Evolutionary conservation across 2,888 invertebrate species (phyloP), one percentile per base, ranked within the genome.

Genomic region (Clitarchus hookeri): DNA sequence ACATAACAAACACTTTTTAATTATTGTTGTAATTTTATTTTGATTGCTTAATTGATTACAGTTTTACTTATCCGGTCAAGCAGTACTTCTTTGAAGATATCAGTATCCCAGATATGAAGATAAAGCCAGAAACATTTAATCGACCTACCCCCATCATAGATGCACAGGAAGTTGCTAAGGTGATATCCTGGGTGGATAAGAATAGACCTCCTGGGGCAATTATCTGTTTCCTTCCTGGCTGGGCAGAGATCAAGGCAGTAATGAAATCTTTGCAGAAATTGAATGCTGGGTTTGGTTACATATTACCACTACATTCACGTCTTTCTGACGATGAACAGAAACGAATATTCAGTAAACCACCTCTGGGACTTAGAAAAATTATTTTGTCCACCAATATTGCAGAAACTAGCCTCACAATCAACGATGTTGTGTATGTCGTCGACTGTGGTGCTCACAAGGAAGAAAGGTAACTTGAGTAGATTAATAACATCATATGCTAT

Each of bases 151-250:
- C 85, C 79, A 19, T 44, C 25, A 36, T 87, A 44, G 77, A 87
- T 26, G 48, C 53, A 1, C 89, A 91, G 79, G 84, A 92, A 19
- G 90, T 94, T 19, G 91, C 91, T 1, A 91, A 92, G 87, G 90
- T 93, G 19, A 93, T 96, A 88, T 90, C 92, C 88, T 93, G 93
- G 88, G 93, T 96, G n/a, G 93, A 94, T 84, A 90, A 89, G 16
- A 92, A 90, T 0, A 93, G 94, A 89, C 91, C 93, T 0, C 93
- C 94, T 83, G 96, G 96, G 0, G 95, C 95, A 0, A 95, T 96
- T 89, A 91, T 96, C 84, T 95, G 95, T 80, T 96, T 96, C 88
- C 92, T 96, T 12, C 96, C 96, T 25, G 96, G 96, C 23, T 96
- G 96, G 96, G 91, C 93, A 4, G 95, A 96, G 87, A 96, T 96